These are phyloP conservation scores for Melanostoma mellinum DNA, from an alignment of 2,888 invertebrate species.

Conservation along the genomic window DNA sequence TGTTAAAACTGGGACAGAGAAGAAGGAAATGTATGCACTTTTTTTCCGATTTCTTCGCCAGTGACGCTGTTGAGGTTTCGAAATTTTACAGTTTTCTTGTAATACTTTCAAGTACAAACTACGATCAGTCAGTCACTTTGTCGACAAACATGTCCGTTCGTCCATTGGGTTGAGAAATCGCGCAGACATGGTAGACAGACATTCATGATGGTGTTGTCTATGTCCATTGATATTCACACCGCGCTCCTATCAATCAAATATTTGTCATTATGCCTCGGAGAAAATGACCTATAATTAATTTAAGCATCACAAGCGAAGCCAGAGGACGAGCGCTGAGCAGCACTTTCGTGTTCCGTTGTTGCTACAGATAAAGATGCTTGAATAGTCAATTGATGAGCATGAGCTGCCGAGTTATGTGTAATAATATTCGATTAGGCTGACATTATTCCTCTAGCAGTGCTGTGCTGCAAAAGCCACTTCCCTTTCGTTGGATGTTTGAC, in stretches of 20 bases:
- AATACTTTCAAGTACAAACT: constrained; percentile 33
- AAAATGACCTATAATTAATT: constrained; percentile 65
- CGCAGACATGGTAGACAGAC: constrained; percentile 3
- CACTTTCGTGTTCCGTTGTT: not conserved
- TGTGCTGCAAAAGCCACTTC: constrained; percentile 2
- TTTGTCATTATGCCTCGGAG: constrained; percentile 66
- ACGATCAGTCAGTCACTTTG: constrained; percentile 11
- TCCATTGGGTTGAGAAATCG: constrained; percentile 49
- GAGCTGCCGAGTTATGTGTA: constrained; percentile 20
- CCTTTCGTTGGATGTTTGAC: constrained; percentile 9
- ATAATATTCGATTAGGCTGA: constrained; percentile 44
- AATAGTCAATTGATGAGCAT: constrained; percentile 19
- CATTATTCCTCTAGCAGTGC: constrained; percentile 36
- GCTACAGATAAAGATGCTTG: constrained; percentile 10
- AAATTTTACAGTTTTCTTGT: constrained; percentile 50
- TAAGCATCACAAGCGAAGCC: constrained; percentile 16
- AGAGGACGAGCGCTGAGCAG: not conserved
- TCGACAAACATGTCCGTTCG: constrained; percentile 5
- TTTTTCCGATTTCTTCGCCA: constrained; percentile 1
- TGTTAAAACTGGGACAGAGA: constrained; percentile 13
- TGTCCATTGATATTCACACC: constrained; percentile 67
- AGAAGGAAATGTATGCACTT: not conserved
- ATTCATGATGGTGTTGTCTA: not conserved
- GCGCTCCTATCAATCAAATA: constrained; percentile 69
- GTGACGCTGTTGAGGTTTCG: constrained; percentile 51